A percentile compares a stretch with the other conserved stretches of the same genome.
These are phyloP conservation scores for Tribolium castaneum DNA, from an alignment of 1,140 invertebrate species.

Conservation along the genomic window DNA sequence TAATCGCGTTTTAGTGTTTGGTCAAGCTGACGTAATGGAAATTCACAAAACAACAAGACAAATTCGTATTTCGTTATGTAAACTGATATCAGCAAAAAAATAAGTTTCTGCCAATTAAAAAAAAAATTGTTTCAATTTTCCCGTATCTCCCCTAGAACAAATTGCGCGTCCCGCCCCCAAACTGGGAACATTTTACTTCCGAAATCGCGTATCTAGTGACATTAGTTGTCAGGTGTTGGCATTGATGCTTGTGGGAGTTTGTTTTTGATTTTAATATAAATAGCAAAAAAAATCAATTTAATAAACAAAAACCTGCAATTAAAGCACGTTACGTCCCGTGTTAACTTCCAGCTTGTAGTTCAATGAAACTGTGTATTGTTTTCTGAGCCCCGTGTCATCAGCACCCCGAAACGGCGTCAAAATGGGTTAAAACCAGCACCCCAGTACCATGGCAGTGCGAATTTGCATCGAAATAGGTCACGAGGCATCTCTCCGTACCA, in stretches of 20 bases:
- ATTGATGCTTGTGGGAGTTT: slow-evolving; percentile 25
- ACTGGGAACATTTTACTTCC: neutral
- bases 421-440: slow-evolving; percentile 30
- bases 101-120: no score
- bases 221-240: neutral
- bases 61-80: no score
- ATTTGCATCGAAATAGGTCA: slow-evolving; percentile 94
- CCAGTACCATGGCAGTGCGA: slow-evolving; percentile 74
- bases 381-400: neutral
- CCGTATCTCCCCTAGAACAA: neutral
- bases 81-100: no score
- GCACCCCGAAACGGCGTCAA: neutral
- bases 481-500: slow-evolving; percentile 80
- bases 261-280: slow-evolving; percentile 26
- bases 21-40: no score
- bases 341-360: neutral
- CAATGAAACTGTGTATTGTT: neutral
- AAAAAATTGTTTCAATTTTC: no score
- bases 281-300: slow-evolving; percentile 22
- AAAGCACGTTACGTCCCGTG: no score
- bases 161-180: neutral
- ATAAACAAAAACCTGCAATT: slow-evolving; percentile 13
- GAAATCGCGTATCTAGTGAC: neutral
- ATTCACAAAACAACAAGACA: no score
- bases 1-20: no score